Evolutionary conservation across 2,113 vertebrate species (phyloP).

Genomic region (Thinocorus orbignyianus): DNA sequence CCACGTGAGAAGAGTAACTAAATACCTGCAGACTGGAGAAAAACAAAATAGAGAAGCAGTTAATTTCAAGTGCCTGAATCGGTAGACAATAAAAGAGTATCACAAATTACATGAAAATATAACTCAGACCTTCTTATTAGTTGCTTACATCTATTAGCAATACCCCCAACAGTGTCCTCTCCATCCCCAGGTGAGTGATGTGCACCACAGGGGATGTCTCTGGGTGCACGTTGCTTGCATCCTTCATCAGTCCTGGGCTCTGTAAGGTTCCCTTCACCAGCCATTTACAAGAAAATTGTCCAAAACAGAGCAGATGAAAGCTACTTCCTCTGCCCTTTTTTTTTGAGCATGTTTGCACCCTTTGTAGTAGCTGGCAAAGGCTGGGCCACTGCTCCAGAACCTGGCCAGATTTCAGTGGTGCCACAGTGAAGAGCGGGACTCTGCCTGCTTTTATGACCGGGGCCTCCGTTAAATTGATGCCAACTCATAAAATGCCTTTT

Average conservation of each 20-base stretch:
- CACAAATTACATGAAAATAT: background rate
- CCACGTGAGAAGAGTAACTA: background rate
- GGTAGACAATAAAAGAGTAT: background rate
- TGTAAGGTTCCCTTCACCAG: background rate
- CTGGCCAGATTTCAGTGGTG: background rate
- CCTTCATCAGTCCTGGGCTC: background rate
- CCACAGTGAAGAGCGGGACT: rapidly evolving
- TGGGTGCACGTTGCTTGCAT: background rate
- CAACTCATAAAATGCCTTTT: background rate
- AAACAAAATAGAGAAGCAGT: background rate
- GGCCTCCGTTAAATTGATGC: background rate
- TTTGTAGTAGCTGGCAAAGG: background rate
- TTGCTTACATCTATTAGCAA: background rate
- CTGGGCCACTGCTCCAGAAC: background rate
- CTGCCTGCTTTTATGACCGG: background rate
- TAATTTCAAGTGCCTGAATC: background rate
- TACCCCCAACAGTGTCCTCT: background rate
- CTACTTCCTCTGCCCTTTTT: background rate
- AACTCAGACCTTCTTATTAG: background rate
- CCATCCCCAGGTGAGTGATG: background rate
- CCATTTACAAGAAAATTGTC: background rate
- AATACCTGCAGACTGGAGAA: background rate
- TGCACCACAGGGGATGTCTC: background rate
- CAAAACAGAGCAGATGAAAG: background rate
- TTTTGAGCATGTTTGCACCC: background rate